Base-by-base conservation (phyloP, 2,113 vertebrate species). In the Rutilus rutilus region DNA sequence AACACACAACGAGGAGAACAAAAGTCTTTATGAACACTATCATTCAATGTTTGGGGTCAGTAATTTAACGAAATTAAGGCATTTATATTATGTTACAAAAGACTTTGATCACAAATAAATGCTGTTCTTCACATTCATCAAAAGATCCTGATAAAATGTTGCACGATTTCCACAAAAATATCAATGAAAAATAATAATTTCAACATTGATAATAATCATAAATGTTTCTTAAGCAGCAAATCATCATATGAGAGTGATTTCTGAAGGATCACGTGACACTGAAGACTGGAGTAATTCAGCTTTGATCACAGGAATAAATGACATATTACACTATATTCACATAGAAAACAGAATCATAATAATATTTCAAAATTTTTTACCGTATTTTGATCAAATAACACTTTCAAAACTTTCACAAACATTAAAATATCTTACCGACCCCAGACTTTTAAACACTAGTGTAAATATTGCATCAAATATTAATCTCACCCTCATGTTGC, bases 201-300 rank as follows among this genome's bases (percentile, higher is more conserved):
- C 62, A 30, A 3, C 62, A 30, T 6, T 65, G 62, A 15, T 30
- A 65, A 65, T 30, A 30, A 65, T 65, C 14, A 14, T 17, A 6
- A 65, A 65, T 65, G 14, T 65, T 17, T 65, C 1, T 27, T 64
- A 6, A 27, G 0, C 1, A 64, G 0, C 62, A 64, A 12, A 65
- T 65, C 25, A 15, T 15, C 62, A 30, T 65, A 30, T 17, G 7
- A 65, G 5, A 65, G 2, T 65, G 14, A 65, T 65, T 33, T 17
- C 12, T 65, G 62, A 65, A 65, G 14, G 62, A 65, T 65, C 62
- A 65, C 17, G 62, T 65, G 62, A 64, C 62, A 30, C 62, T 64
- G 12, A 52, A 52, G 50, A 52, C 60, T 64, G n/a, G 25, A 64
- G 25, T 30, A 65, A 65, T 17, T 3, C 14, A 65, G 64, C 0